phyloP scores from a whole-genome alignment of 2,797 vertebrate genomes.

The Molossus molossus region DNA sequence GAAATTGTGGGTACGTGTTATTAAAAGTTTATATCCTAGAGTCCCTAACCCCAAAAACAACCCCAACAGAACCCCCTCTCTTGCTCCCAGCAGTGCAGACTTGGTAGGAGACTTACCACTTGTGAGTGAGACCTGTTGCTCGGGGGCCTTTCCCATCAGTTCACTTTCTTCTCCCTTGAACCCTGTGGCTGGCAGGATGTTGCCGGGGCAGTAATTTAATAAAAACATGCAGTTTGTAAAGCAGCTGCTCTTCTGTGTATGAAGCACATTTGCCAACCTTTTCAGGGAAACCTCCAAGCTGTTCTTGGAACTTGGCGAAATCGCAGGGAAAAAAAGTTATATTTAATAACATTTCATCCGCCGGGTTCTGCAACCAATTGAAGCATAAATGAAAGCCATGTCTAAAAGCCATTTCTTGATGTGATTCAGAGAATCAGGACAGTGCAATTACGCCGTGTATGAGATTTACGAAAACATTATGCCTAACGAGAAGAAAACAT shows the following conservation, averaged over 20 bases:
- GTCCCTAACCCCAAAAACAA: background rate
- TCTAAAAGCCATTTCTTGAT: slow-evolving; percentile 71
- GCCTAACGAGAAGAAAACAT: slow-evolving; percentile 70
- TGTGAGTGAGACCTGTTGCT: slow-evolving; percentile 67
- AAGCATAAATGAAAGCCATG: slow-evolving; percentile 57
- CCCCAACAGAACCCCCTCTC: background rate
- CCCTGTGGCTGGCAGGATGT: slow-evolving; percentile 64
- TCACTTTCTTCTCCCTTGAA: slow-evolving; percentile 41
- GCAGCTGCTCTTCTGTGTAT: slow-evolving; percentile 71
- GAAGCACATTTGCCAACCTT: slow-evolving; percentile 74
- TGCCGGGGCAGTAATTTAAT: slow-evolving; percentile 73
- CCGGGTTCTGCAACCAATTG: slow-evolving; percentile 71
- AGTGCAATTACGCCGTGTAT: slow-evolving; percentile 30
- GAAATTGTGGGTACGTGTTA: background rate
- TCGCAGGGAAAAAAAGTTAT: slow-evolving; percentile 52
- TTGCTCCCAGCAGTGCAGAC: background rate
- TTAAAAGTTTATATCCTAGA: background rate
- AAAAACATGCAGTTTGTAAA: slow-evolving; percentile 62
- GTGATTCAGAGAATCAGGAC: slow-evolving; percentile 72
- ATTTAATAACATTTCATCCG: slow-evolving; percentile 78
- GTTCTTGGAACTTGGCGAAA: slow-evolving; percentile 79
- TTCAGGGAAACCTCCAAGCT: slow-evolving; percentile 81
- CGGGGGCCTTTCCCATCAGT: slow-evolving; percentile 40
- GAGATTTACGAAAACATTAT: slow-evolving; percentile 75
- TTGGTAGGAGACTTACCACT: background rate